A percentile compares a stretch with the other conserved stretches of the same genome.
phyloP scores from a whole-genome alignment of 2,888 invertebrate genomes.

The Thymelicus lineola region DNA sequence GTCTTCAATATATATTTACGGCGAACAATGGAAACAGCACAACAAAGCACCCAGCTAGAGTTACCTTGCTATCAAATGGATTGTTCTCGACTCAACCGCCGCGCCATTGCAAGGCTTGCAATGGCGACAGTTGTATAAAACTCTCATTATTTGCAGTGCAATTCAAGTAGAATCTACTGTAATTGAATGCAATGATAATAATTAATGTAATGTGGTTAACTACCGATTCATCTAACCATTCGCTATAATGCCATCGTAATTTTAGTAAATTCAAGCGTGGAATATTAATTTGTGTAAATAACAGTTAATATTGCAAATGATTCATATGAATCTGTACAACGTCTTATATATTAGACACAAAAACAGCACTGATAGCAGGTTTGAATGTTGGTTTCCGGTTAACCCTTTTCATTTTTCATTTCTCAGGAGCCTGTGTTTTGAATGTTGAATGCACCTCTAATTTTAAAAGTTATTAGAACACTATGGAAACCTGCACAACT shows the following conservation, averaged over 20 bases:
- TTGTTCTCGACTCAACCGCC: conserved; percentile 8
- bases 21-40: conserved; percentile 26
- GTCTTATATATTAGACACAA: no score
- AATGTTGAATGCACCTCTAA: no score
- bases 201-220: neutral
- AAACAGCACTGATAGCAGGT: no score
- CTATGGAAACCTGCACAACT: no score
- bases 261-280: no score
- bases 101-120: neutral
- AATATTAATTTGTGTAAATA: no score
- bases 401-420: no score
- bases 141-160: conserved; percentile 13
- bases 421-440: no score
- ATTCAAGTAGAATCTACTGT: neutral
- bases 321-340: no score
- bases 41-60: conserved; percentile 21
- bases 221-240: neutral
- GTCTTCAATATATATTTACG: conserved; percentile 14
- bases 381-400: no score
- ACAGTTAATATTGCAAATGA: no score
- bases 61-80: conserved; percentile 33
- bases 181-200: neutral
- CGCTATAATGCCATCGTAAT: neutral
- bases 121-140: neutral
- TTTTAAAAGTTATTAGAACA: no score